Evolutionary conservation across 2,113 vertebrate genomes (phyloP).

Genomic region (Toxotes chatareus): DNA sequence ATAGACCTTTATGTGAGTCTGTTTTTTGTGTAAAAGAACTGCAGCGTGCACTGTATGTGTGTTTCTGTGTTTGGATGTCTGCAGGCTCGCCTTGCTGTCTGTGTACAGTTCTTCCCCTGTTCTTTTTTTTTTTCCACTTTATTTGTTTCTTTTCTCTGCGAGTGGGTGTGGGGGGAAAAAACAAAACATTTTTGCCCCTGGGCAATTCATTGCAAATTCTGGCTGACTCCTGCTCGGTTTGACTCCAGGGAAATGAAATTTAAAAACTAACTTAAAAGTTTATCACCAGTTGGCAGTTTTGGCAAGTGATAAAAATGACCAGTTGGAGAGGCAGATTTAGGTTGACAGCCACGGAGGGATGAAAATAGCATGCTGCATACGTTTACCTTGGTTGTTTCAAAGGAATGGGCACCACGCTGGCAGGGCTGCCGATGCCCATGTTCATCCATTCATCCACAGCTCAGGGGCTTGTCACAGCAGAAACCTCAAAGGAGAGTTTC

Average conservation of each 20-base stretch:
- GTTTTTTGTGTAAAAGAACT: conserved; percentile 15
- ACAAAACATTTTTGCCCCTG: conserved; percentile 77
- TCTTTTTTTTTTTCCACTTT: conserved; percentile 36
- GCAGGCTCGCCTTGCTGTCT: conserved; percentile 27
- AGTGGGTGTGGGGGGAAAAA: conserved; percentile 46
- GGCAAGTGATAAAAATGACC: conserved; percentile 84
- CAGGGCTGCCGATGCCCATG: conserved; percentile 69
- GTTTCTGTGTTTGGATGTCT: conserved; percentile 39
- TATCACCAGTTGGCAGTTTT: conserved; percentile 80
- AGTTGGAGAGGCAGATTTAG: conserved; percentile 73
- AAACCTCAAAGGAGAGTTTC: conserved; percentile 77
- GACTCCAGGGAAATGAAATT: conserved; percentile 76
- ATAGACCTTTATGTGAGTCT: background rate
- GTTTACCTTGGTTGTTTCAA: conserved; percentile 80
- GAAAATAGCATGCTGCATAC: conserved; percentile 76
- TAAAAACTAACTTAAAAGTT: conserved; percentile 82
- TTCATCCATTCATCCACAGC: conserved; percentile 67
- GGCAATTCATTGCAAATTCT: conserved; percentile 81
- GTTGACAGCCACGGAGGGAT: conserved; percentile 76
- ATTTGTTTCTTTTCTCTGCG: conserved; percentile 65
- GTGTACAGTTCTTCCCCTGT: conserved; percentile 33
- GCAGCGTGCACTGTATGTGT: background rate
- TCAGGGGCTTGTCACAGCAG: conserved; percentile 71
- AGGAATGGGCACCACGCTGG: conserved; percentile 73
- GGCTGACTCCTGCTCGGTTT: conserved; percentile 72